These are phyloP conservation scores for Tachysurus fulvidraco DNA, from an alignment of 2,113 vertebrate species.

Conservation along the genomic window DNA sequence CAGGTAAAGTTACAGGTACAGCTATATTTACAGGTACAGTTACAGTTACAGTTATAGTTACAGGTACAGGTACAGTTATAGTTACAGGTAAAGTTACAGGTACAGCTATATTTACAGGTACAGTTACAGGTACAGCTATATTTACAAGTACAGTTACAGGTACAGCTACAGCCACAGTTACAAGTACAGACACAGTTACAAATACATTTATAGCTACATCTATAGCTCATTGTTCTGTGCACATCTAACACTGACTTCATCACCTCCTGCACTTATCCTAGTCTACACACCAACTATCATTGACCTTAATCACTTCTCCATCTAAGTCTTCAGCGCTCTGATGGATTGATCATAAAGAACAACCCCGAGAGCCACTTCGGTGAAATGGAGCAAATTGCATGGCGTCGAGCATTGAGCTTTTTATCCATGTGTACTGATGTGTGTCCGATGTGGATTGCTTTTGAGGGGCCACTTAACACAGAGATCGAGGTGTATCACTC, in stretches of 20 bases:
- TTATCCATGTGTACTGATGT: slow-evolving; percentile 55
- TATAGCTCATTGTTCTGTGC: not conserved
- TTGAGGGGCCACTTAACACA: slow-evolving; percentile 45
- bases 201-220: not conserved
- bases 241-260: slow-evolving; percentile 7
- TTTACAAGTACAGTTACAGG: too few relatives aligned
- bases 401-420: slow-evolving; percentile 54
- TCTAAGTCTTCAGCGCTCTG: slow-evolving; percentile 67
- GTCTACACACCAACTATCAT: slow-evolving; percentile 64
- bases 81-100: too few relatives aligned
- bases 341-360: slow-evolving; percentile 69
- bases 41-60: too few relatives aligned
- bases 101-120: too few relatives aligned
- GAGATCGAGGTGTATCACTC: slow-evolving; percentile 28
- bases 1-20: too few relatives aligned
- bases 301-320: slow-evolving; percentile 75
- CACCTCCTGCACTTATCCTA: slow-evolving; percentile 57
- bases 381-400: slow-evolving; percentile 67
- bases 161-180: too few relatives aligned
- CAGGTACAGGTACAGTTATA: too few relatives aligned
- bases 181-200: not conserved
- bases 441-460: slow-evolving; percentile 56
- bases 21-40: too few relatives aligned
- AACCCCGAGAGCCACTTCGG: slow-evolving; percentile 64
- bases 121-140: too few relatives aligned